Evolutionary conservation across 2,888 invertebrate species (phyloP), one percentile per base, ranked within the genome.

Genomic region (Monoplex corrugatus): DNA sequence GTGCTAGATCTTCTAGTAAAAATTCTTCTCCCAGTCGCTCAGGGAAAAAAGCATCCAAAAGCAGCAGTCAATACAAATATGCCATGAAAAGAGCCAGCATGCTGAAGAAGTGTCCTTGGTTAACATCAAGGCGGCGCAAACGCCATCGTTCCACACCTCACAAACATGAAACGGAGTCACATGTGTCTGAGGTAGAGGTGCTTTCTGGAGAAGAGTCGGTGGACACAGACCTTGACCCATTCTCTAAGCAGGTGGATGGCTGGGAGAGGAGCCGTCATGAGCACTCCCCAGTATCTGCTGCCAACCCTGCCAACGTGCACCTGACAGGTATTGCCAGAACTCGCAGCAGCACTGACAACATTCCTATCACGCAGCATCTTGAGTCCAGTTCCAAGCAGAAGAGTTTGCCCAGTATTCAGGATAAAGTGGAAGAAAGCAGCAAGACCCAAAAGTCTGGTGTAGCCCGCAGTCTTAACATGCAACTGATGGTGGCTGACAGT

Each of bases 401-500:
- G 23, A 35, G 19, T 3, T 8, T 68, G 8, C 1, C 83, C 40
- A 68, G 10, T 13, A 45, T 38, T 40, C 57, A 57, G 63, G 45
- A 72, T 16, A 68, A 35, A 57, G 50, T 43, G 5, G 89, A 82
- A 44, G 80, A 50, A 28, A 86, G 45, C 50, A 45, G 40, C 32
- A 78, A 78, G 28, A 35, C 86, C 16, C 38, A 45, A 19, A 90
- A 68, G 44, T 45, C 43, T 32, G 80, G n/a, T 78, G 87, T 83
- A 5, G 80, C 80, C 32, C 80, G 82, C 35, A 40, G 68, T 28
- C 68, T 88, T 19, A 83, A 88, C 40, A 68, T 90, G 32, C 90
- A 91, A 10, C 50, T 91, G 82, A 88, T 89, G 32, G 75, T 85
- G 80, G 89, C 87, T n/a, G 95, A 95, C 89, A 95, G 95, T 92